Conservation (phyloP, 2,888 invertebrate species). For the Cosmorhoe ocellata region DNA sequence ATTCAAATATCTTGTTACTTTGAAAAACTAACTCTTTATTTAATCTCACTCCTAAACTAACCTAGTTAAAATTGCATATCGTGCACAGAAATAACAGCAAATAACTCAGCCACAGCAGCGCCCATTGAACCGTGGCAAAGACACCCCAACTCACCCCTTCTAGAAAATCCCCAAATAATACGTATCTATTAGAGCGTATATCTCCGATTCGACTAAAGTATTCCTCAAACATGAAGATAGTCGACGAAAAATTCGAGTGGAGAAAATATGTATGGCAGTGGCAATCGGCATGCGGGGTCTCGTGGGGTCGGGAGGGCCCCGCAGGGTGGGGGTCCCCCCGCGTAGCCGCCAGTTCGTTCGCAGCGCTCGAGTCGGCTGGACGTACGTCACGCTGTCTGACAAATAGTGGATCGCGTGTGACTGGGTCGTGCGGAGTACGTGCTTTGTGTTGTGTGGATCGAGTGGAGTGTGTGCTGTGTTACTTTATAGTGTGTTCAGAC, state of each 20-base stretch:
- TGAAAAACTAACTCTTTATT: slow-evolving; percentile 8
- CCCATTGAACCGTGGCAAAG: slow-evolving; percentile 52
- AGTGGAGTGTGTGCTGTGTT: slow-evolving; percentile 76
- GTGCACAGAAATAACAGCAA: slow-evolving; percentile 56
- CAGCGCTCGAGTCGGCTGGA: slow-evolving; percentile 50
- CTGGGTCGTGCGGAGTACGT: slow-evolving; percentile 57
- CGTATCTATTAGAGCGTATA: slow-evolving; percentile 79
- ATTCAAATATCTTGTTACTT: not conserved
- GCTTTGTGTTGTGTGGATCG: slow-evolving; percentile 66
- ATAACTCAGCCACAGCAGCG: slow-evolving; percentile 50
- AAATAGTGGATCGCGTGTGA: slow-evolving; percentile 64
- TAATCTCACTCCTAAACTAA: slow-evolving; percentile 29
- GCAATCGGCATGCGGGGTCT: slow-evolving; percentile 69
- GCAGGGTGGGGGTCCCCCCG: slow-evolving; percentile 55
- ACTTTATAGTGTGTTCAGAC: slow-evolving; percentile 62
- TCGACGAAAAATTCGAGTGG: slow-evolving; percentile 80
- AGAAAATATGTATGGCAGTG: slow-evolving; percentile 78
- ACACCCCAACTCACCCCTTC: slow-evolving; percentile 57
- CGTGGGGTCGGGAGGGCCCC: slow-evolving; percentile 47
- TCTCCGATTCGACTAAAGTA: slow-evolving; percentile 79
- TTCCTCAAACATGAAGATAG: slow-evolving; percentile 81
- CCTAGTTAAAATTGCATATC: slow-evolving; percentile 56
- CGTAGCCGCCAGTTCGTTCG: slow-evolving; percentile 64
- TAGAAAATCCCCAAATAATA: slow-evolving; percentile 74
- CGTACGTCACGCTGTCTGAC: slow-evolving; percentile 45